phyloP scores from a whole-genome alignment of 2,797 vertebrate species.

The Poeciliopsis paucimaculata region DNA sequence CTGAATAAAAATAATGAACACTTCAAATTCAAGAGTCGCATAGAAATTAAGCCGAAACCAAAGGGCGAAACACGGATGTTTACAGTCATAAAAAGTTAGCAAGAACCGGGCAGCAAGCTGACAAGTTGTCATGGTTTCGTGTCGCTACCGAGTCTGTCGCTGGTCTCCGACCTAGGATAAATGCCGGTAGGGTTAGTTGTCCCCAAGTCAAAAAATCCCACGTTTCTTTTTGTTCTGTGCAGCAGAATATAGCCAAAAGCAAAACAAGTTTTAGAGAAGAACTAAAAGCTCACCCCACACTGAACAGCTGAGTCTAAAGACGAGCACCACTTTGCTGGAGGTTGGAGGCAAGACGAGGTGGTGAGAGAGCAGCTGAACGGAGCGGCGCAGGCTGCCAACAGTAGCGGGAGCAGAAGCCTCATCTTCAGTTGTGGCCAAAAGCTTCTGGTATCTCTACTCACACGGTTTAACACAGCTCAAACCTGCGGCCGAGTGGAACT shows the following conservation, averaged over 20 bases:
- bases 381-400: slow-evolving; percentile 30
- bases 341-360: slow-evolving; percentile 59
- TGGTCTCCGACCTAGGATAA: not conserved
- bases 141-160: not conserved
- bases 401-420: slow-evolving; percentile 52
- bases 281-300: slow-evolving; percentile 75
- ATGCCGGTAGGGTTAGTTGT: not conserved
- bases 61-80: not conserved
- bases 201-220: not conserved
- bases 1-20: not conserved
- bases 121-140: not conserved
- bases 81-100: not conserved
- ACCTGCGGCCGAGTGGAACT: not conserved
- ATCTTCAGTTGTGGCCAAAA: slow-evolving; percentile 29
- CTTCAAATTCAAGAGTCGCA: not conserved
- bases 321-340: slow-evolving; percentile 78
- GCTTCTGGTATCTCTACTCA: not conserved
- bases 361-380: not conserved
- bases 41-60: not conserved
- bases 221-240: not conserved
- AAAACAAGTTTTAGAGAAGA: not conserved
- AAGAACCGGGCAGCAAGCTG: not conserved
- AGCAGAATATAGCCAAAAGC: not conserved
- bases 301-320: slow-evolving; percentile 69
- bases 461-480: too few species aligned